These are phyloP conservation scores for Entomobrya proxima DNA, from an alignment of 2,888 invertebrate species.

Conservation along the genomic window DNA sequence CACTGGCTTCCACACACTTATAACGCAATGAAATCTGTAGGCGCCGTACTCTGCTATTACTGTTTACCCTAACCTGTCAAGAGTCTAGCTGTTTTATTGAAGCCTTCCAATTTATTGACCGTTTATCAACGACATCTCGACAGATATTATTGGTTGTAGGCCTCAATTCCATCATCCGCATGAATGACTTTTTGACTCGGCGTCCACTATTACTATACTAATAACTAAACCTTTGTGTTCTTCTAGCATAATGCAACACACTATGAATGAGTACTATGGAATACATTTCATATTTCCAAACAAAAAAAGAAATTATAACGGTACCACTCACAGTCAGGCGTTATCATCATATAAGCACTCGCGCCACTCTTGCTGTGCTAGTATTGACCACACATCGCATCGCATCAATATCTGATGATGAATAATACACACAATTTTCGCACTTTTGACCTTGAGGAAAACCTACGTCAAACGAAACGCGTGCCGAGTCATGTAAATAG, in stretches of 20 bases:
- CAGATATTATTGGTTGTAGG: not conserved
- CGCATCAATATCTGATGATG: too few species aligned
- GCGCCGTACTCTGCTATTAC: too few species aligned
- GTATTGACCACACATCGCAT: not conserved
- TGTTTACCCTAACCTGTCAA: too few species aligned
- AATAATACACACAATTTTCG: conserved; percentile 3
- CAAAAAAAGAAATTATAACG: too few species aligned
- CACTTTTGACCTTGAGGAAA: not conserved
- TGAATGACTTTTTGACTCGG: not conserved
- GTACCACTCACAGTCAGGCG: conserved; percentile 2
- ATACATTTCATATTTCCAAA: not conserved
- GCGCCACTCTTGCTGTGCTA: not conserved
- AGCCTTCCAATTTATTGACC: not conserved
- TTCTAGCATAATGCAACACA: not conserved
- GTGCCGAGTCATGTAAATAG: conserved; percentile 2
- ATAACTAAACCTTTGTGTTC: too few species aligned
- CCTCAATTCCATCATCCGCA: not conserved
- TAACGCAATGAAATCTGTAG: too few species aligned
- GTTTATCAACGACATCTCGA: conserved; percentile 10
- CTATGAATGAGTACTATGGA: not conserved
- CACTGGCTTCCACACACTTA: too few species aligned
- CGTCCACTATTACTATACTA: too few species aligned
- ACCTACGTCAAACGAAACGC: conserved; percentile 25
- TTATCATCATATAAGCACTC: not conserved
- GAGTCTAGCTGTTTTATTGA: not conserved